phyloP scores from a whole-genome alignment of 2,888 invertebrate genomes.

The Gymnoscelis rufifasciata region DNA sequence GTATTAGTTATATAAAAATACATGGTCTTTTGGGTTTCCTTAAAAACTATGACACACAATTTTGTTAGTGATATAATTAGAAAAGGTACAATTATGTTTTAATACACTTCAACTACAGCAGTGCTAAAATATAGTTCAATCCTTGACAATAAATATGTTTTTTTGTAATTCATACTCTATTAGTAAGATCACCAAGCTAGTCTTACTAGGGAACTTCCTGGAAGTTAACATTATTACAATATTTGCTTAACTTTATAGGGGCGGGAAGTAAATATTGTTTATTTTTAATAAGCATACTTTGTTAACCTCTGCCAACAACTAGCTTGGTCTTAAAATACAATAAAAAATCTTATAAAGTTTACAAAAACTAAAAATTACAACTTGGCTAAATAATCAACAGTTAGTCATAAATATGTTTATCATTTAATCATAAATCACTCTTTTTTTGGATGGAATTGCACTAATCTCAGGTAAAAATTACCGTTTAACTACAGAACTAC shows the following conservation, averaged over 20 bases:
- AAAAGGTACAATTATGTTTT: neutral
- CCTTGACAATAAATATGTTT: no score
- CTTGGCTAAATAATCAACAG: neutral
- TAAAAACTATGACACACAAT: neutral
- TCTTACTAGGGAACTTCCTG: no score
- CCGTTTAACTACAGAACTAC: neutral
- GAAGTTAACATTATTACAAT: no score
- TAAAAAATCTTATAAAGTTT: slow-evolving; percentile 1
- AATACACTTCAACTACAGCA: neutral
- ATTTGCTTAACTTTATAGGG: no score
- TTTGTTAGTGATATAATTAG: neutral
- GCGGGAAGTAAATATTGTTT: no score
- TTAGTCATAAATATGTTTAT: slow-evolving; percentile 3
- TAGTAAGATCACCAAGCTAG: no score
- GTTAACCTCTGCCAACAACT: neutral
- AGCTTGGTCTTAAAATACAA: neutral
- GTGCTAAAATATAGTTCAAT: no score
- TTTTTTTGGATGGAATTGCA: slow-evolving; percentile 16
- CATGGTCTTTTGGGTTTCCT: neutral
- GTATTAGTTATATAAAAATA: neutral
- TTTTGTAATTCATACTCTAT: no score
- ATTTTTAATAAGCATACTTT: neutral
- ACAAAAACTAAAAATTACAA: neutral
- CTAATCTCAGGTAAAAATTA: slow-evolving; percentile 1
- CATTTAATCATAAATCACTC: slow-evolving; percentile 5